Evolutionary conservation across 2,113 vertebrate species (phyloP).

Genomic region (Odobenus rosmarus): DNA sequence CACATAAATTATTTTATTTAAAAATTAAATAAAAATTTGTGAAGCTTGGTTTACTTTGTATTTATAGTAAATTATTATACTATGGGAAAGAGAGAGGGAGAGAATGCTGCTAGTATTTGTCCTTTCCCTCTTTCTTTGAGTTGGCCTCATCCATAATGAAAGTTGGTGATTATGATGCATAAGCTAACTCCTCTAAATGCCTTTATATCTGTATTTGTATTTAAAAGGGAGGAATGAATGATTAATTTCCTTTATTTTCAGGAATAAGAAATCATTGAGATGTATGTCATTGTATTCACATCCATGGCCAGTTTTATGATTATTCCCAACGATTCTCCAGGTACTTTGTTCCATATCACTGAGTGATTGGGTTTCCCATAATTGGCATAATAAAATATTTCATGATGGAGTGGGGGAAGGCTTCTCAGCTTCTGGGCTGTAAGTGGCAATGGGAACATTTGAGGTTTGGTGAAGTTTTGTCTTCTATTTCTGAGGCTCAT

Average conservation of each 20-base stretch:
- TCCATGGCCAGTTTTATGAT: conserved; percentile 63
- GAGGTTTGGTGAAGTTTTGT: not conserved
- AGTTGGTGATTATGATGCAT: conserved; percentile 17
- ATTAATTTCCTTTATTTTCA: conserved; percentile 65
- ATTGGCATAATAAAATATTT: conserved; percentile 67
- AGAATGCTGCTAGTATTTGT: conserved; percentile 61
- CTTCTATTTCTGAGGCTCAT: conserved; percentile 22
- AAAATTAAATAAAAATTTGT: conserved; percentile 40
- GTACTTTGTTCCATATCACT: conserved; percentile 54
- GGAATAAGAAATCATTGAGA: conserved; percentile 58
- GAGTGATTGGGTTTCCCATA: conserved; percentile 56
- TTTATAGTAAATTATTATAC: conserved; percentile 9
- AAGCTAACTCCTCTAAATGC: not conserved
- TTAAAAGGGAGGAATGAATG: conserved; percentile 44
- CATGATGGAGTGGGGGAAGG: not conserved
- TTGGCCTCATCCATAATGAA: conserved; percentile 53
- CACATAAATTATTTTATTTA: conserved; percentile 36
- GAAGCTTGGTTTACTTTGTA: not conserved
- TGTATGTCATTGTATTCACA: conserved; percentile 19
- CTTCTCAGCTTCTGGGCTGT: conserved; percentile 4
- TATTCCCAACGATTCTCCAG: conserved; percentile 46
- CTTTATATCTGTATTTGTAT: conserved; percentile 50
- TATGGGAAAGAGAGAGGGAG: not conserved
- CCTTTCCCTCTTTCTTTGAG: conserved; percentile 67
- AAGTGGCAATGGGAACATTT: not conserved